Evolutionary conservation across 1,140 invertebrate genomes (phyloP).

Genomic region (Augochlora pura): DNA sequence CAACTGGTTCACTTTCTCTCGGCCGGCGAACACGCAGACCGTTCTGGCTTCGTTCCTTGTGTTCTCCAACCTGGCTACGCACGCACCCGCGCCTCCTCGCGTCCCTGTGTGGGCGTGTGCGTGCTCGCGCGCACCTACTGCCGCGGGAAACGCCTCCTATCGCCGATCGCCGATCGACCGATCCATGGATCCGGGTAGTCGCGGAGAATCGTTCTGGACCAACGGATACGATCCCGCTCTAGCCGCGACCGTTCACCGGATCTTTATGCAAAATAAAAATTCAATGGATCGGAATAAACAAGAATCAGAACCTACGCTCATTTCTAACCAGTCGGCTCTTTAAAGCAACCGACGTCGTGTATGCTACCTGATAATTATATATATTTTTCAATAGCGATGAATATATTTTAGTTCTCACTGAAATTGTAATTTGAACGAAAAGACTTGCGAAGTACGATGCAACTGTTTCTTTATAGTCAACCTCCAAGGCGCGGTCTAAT

Average conservation of each 20-base stretch:
- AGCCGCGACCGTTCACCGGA: not conserved
- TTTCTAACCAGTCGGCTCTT: too few relatives aligned
- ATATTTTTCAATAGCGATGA: too few relatives aligned
- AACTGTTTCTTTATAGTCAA: too few relatives aligned
- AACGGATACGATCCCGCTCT: not conserved
- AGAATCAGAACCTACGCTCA: too few relatives aligned
- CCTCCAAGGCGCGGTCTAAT: too few relatives aligned
- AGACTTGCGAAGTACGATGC: too few relatives aligned
- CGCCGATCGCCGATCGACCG: slow-evolving; percentile 17
- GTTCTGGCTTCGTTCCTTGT: slow-evolving; percentile 51
- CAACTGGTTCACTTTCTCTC: slow-evolving; percentile 78
- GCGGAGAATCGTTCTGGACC: not conserved
- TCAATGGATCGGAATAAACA: too few relatives aligned
- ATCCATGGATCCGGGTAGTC: slow-evolving; percentile 46
- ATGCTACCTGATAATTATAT: too few relatives aligned
- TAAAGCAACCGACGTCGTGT: too few relatives aligned
- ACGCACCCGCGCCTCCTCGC: not conserved
- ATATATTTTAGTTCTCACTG: too few relatives aligned
- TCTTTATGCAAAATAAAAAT: too few relatives aligned
- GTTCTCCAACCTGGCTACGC: slow-evolving; percentile 8
- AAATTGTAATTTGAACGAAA: too few relatives aligned
- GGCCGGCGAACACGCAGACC: slow-evolving; percentile 66
- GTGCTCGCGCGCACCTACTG: not conserved
- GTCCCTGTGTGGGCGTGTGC: not conserved
- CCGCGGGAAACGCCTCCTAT: slow-evolving; percentile 9